Conservation (phyloP, 1,140 invertebrate genomes). For the Drosophila yakuba region DNA sequence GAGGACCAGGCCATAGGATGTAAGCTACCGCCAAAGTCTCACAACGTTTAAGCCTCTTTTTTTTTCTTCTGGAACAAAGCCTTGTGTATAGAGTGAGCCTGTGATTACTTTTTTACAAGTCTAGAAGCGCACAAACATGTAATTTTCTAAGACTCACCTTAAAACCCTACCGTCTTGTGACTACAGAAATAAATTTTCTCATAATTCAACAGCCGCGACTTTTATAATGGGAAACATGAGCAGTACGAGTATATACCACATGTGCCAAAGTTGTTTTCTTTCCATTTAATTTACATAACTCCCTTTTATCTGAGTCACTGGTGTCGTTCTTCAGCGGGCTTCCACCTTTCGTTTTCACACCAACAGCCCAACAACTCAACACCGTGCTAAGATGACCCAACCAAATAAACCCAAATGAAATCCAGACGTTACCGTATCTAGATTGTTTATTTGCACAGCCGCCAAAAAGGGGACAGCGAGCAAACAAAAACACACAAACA, state of each 20-base stretch:
- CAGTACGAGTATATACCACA: not conserved
- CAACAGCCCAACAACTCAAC: not conserved
- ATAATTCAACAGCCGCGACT: not conserved
- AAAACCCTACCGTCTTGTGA: not conserved
- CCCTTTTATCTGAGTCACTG: conserved; percentile 9
- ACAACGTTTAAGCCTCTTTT: not conserved
- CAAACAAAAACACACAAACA: conserved; percentile 43
- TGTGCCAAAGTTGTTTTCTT: conserved; percentile 7
- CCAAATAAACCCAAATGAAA: conserved; percentile 9
- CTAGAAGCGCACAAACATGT: too few relatives aligned
- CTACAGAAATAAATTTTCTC: not conserved
- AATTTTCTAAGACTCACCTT: not conserved
- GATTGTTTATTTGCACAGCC: conserved; percentile 41
- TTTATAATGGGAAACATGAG: not conserved
- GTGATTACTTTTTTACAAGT: too few relatives aligned
- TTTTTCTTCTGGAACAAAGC: not conserved
- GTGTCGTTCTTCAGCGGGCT: conserved; percentile 10
- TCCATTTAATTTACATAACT: conserved; percentile 33
- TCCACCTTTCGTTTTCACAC: conserved; percentile 35
- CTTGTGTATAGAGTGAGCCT: too few relatives aligned
- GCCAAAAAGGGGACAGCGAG: conserved; percentile 1
- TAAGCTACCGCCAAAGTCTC: conserved; percentile 4
- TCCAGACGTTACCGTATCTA: conserved; percentile 20
- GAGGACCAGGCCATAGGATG: conserved; percentile 57
- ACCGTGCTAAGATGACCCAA: not conserved